Evolutionary conservation across 2,888 invertebrate genomes (phyloP), one percentile per base, ranked within the genome.

Genomic region (Lepetodrilus schrolli): DNA sequence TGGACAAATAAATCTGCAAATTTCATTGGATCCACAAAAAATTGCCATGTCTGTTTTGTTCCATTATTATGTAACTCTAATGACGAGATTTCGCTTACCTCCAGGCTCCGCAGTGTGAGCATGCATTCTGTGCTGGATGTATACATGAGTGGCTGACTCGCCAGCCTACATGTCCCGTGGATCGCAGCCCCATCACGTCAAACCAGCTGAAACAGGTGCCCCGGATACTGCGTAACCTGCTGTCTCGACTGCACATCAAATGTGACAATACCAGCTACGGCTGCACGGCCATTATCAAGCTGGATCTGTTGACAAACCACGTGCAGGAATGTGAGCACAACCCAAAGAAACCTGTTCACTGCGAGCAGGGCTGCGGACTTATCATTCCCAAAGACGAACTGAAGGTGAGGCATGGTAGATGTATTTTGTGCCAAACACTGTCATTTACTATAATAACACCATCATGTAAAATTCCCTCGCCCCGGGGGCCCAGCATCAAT

Each of bases 331-430:
- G 98, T 92, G 95, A 95, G 91, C 95, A 94, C 90, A 98, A 98
- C 91, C 98, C 98, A 0, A 97, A 97, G 91, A 93, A 96, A 87
- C 97, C 97, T 17, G 93, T 97, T 87, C 95, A 95, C 47, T 98
- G 98, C 91, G 97, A 97, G 86, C 94, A 95, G 81, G 98, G 98
- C 21, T 98, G 98, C 88, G 97, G 97, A 23, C 93, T 97, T 66
- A 94, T 97, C 72, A 95, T 98, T 86, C 97, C 98, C 8, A 98
- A 97, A 92, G 97, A 98, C 91, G 97, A 97, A 91, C 91, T 97
- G 0, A 95, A 95, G 90, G 93, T 92, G 77, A 79, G 80, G n/a
- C 37, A 26, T 20, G 5, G 8, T 2, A n/a, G 8, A 3, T 2
- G 34, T 20, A 21, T 4, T n/a, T n/a, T n/a, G n/a, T n/a, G n/a